Percentiles rank a stretch among this genome's conserved stretches.
These are phyloP conservation scores for Noctua pronuba DNA, from an alignment of 2,888 invertebrate species.

Conservation along the genomic window DNA sequence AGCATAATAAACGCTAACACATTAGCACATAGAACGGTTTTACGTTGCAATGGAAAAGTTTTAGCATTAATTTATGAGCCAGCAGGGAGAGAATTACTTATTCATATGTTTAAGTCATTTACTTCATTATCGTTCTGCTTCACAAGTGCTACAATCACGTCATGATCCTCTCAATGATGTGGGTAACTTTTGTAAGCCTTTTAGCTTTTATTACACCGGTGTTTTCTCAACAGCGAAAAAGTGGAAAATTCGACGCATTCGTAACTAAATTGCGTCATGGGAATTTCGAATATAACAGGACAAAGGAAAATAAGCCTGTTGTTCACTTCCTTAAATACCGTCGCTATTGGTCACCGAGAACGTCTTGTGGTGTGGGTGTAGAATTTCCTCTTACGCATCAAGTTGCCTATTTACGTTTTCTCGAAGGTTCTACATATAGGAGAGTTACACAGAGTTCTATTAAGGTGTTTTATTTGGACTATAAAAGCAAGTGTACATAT, in stretches of 20 bases:
- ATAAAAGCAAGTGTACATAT: neutral
- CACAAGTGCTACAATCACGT: neutral
- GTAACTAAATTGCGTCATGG: conserved; percentile 22
- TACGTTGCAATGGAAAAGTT: neutral
- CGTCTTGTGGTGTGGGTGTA: neutral
- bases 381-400: conserved; percentile 9
- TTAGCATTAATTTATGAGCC: neutral
- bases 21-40: neutral
- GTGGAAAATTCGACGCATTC: neutral
- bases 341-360: neutral
- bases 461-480: neutral
- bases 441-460: neutral
- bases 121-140: neutral
- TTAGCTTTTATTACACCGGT: neutral
- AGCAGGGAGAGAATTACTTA: neutral
- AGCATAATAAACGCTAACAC: neutral
- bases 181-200: neutral
- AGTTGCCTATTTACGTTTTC: conserved; percentile 1
- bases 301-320: neutral
- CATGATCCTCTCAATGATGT: neutral
- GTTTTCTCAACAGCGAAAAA: neutral
- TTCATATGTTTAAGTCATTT: neutral
- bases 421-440: neutral
- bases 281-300: neutral
- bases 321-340: conserved; percentile 17